Percentiles rank a stretch among this genome's conserved stretches.
phyloP scores from a whole-genome alignment of 2,888 invertebrate species.

The Lymantria monacha region DNA sequence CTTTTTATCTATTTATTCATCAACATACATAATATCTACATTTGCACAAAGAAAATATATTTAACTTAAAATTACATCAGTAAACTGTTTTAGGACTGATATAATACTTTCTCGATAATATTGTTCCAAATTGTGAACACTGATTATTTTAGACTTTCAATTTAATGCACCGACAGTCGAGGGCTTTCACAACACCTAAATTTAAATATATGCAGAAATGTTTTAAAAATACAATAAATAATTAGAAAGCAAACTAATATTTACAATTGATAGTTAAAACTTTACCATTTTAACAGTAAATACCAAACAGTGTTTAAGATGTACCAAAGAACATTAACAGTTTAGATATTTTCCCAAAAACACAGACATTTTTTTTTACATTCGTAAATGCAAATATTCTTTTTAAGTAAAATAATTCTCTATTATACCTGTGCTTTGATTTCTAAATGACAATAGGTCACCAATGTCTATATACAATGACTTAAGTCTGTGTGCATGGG shows the following conservation, averaged over 20 bases:
- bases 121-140: slow-evolving; percentile 54
- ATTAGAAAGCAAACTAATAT: slow-evolving; percentile 75
- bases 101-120: slow-evolving; percentile 65
- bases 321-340: slow-evolving; percentile 33
- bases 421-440: slow-evolving; percentile 15
- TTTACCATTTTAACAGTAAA: slow-evolving; percentile 23
- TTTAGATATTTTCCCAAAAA: slow-evolving; percentile 36
- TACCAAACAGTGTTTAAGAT: slow-evolving; percentile 25
- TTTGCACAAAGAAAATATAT: slow-evolving; percentile 76
- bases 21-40: slow-evolving; percentile 82
- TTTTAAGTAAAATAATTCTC: background rate
- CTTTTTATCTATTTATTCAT: slow-evolving; percentile 80
- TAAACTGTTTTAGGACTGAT: slow-evolving; percentile 61
- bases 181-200: slow-evolving; percentile 64
- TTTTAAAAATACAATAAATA: slow-evolving; percentile 71
- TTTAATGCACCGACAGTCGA: slow-evolving; percentile 36
- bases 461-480: background rate
- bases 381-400: background rate
- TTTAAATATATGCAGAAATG: slow-evolving; percentile 59
- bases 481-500: slow-evolving; percentile 35
- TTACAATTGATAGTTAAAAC: slow-evolving; percentile 57
- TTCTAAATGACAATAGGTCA: slow-evolving; percentile 3
- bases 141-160: slow-evolving; percentile 39
- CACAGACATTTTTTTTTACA: slow-evolving; percentile 18
- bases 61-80: slow-evolving; percentile 74